These are phyloP conservation scores for Yponomeuta malinellus DNA, from an alignment of 2,888 invertebrate species.

Conservation along the genomic window DNA sequence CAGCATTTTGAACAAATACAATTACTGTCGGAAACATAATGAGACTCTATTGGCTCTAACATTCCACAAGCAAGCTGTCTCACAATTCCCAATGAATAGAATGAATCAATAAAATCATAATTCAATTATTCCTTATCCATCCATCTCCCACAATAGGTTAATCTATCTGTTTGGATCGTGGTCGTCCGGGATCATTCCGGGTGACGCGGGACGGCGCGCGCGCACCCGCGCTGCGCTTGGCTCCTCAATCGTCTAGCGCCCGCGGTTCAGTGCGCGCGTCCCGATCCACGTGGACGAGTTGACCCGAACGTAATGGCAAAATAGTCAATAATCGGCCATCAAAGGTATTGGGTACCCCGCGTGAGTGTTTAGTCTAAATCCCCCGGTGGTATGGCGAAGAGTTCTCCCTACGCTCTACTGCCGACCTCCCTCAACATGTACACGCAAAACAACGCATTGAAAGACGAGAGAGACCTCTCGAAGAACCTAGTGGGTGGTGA, in stretches of 20 bases:
- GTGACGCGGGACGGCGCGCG: slow-evolving; percentile 19
- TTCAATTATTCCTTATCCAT: neutral
- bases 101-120: neutral
- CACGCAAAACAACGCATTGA: slow-evolving; percentile 50
- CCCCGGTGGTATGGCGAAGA: slow-evolving; percentile 51
- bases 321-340: slow-evolving; percentile 17
- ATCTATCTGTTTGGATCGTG: neutral
- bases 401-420: slow-evolving; percentile 48
- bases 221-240: slow-evolving; percentile 25
- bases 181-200: slow-evolving; percentile 5
- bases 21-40: neutral
- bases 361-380: slow-evolving; percentile 41
- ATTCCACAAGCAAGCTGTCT: neutral
- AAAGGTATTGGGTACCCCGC: neutral
- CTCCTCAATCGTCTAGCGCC: slow-evolving; percentile 39
- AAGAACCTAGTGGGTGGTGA: slow-evolving; percentile 67
- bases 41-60: neutral
- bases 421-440: slow-evolving; percentile 53
- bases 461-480: slow-evolving; percentile 57
- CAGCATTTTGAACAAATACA: neutral
- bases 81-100: neutral
- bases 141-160: slow-evolving; percentile 4
- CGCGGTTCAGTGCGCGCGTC: slow-evolving; percentile 43
- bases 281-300: slow-evolving; percentile 24
- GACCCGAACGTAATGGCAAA: neutral